Evolutionary conservation across 2,888 invertebrate species (phyloP).

Genomic region (Elaeidobius kamerunicus): DNA sequence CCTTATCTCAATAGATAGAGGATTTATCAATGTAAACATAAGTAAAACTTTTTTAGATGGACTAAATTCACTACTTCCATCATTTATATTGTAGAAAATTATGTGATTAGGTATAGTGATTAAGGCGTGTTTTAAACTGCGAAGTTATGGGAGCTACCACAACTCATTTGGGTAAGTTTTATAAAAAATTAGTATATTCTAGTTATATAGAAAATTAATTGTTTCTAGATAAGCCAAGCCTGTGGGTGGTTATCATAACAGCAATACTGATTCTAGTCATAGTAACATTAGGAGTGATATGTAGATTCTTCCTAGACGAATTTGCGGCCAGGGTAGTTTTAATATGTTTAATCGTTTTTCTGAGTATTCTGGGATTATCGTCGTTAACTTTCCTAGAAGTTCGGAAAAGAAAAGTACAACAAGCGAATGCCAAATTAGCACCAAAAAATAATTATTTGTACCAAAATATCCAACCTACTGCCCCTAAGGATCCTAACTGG

Average conservation of each 20-base stretch:
- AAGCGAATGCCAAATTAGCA: conserved; percentile 1
- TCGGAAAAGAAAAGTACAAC: conserved; percentile 18
- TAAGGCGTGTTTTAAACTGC: neutral
- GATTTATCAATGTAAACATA: conserved; percentile 2
- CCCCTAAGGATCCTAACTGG: conserved; percentile 17
- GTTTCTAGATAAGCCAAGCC: conserved; percentile 27
- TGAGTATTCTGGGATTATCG: conserved; percentile 26
- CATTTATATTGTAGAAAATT: neutral
- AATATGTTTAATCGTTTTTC: conserved; percentile 23
- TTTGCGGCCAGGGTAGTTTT: conserved; percentile 19
- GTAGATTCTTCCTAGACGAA: conserved; percentile 23
- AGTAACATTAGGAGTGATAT: conserved; percentile 24
- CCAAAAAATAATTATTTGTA: conserved; percentile 17
- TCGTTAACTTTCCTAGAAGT: conserved; percentile 26
- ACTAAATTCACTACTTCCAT: neutral
- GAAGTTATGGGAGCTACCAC: conserved; percentile 6
- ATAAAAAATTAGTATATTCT: neutral
- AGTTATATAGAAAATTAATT: neutral
- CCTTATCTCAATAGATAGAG: too few relatives aligned
- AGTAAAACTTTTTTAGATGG: neutral
- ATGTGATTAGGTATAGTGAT: neutral
- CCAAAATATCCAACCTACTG: conserved; percentile 21
- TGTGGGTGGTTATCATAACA: conserved; percentile 25
- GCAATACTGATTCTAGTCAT: conserved; percentile 23
- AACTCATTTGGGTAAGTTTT: conserved; percentile 21